Conservation (phyloP, 2,797 vertebrate species). For the Pempheris klunzingeri region DNA sequence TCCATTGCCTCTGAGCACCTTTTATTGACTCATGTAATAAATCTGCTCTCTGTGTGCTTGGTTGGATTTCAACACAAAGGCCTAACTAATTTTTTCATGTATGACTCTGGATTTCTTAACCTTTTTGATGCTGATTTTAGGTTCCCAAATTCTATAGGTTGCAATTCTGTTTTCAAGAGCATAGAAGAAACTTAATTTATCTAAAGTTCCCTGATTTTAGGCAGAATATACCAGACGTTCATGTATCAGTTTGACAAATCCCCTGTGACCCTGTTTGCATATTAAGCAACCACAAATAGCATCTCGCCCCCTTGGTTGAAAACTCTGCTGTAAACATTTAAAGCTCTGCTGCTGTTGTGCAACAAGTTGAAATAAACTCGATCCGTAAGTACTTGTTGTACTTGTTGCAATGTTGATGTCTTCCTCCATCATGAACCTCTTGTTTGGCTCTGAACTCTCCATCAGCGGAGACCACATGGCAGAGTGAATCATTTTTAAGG, state of each 20-base stretch:
- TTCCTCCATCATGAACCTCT: slow-evolving; percentile 47
- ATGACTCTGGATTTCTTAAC: slow-evolving; percentile 31
- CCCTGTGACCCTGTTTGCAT: slow-evolving; percentile 57
- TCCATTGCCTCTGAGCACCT: slow-evolving; percentile 47
- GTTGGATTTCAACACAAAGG: slow-evolving; percentile 38
- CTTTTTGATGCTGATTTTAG: slow-evolving; percentile 31
- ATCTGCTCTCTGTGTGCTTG: slow-evolving; percentile 46
- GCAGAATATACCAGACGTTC: slow-evolving; percentile 42
- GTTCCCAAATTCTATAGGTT: slow-evolving; percentile 15
- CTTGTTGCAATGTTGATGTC: slow-evolving; percentile 68
- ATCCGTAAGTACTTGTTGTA: slow-evolving; percentile 62
- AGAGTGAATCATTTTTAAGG: slow-evolving; percentile 57
- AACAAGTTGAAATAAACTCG: slow-evolving; percentile 69
- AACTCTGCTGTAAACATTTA: slow-evolving; percentile 63
- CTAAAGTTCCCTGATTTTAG: slow-evolving; percentile 31
- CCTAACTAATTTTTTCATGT: slow-evolving; percentile 22
- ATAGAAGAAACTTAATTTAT: slow-evolving; percentile 15
- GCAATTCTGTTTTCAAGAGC: slow-evolving; percentile 25
- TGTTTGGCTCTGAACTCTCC: slow-evolving; percentile 56
- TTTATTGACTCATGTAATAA: slow-evolving; percentile 51
- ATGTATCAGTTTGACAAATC: slow-evolving; percentile 55
- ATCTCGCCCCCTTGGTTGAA: slow-evolving; percentile 52
- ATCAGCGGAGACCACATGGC: slow-evolving; percentile 59
- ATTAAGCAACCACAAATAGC: slow-evolving; percentile 66
- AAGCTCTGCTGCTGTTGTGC: slow-evolving; percentile 62